Evolutionary conservation across 1,140 invertebrate genomes (phyloP), one percentile per base, ranked within the genome.

Genomic region (Nomia melanderi): DNA sequence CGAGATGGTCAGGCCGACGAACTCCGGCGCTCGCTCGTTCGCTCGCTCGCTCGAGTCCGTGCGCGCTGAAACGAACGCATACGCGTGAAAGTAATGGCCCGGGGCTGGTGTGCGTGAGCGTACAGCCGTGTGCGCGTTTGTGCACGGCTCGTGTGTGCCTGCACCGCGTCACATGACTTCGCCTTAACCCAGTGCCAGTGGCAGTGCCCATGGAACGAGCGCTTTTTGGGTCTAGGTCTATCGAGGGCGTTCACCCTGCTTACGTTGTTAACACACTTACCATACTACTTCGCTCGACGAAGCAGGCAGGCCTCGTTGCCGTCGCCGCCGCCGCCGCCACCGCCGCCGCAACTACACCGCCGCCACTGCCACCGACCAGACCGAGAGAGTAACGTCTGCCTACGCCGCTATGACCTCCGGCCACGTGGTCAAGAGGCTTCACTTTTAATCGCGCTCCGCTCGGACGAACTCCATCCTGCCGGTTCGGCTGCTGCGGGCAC

Each of bases 161-260:
- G 77, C 75, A 77, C 71, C 78, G 59, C 72, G 74, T 78, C 77
- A 85, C 81, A 78, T 79, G 81, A 84, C 88, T 84, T 88, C 64
- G 86, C 80, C 78, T 88, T 90, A 90, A 90, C 89, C 88, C 85
- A 90, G 88, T 89, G 88, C 80, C 86, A 85, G 77, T 85, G 84
- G 79, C 82, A 82, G 76, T 82, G 78, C 79, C 80, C 78, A 81
- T 78, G 80, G 78, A 86, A 74, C 72, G 79, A 74, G 67, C 41
- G 87, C 71, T 88, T 91, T 91, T 90, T 87, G 90, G 90, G 90
- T 90, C 89, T 91, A 91, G 90, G 90, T 91, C 89, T 90, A 83
- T 75, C 54, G 85, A 88, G 89, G 88, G 78, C 90, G 79, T 90
- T 88, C 87, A 89, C 87, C 89, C 84, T 81, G 78, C 77, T 82